Percentiles rank a stretch among this genome's conserved stretches.
Evolutionary conservation across 30 jellyfish, hydroid and myxozoan genomes (phyloP).

Genomic region (Clytia hemisphaerica): DNA sequence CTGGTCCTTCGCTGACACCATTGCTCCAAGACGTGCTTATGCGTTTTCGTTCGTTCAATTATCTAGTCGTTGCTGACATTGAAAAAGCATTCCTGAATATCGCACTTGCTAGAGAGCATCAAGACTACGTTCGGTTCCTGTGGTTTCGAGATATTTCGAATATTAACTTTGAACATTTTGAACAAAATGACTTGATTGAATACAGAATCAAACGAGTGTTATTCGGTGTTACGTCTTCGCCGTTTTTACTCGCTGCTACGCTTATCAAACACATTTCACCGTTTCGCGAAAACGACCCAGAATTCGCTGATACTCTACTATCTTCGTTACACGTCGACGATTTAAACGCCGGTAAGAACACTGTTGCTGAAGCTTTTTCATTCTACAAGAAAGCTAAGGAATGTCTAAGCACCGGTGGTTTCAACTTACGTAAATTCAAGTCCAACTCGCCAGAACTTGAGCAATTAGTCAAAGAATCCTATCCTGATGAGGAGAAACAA

Average conservation of each 20-base stretch:
- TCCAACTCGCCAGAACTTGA: conserved; percentile 33
- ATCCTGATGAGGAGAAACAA: not conserved
- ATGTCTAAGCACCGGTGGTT: conserved; percentile 33
- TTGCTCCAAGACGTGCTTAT: conserved; percentile 35
- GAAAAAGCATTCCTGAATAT: conserved; percentile 53
- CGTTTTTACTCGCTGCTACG: conserved; percentile 52
- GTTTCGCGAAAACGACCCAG: conserved; percentile 14
- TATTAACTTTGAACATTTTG: not conserved
- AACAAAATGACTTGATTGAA: not conserved
- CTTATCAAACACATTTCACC: conserved; percentile 27
- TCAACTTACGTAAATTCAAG: conserved; percentile 39
- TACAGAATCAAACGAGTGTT: conserved; percentile 50
- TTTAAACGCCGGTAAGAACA: conserved; percentile 16
- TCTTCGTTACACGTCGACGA: conserved; percentile 43
- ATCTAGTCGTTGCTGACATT: conserved; percentile 53
- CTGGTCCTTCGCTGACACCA: conserved; percentile 37
- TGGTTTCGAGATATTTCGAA: conserved; percentile 29
- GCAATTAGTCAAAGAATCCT: not conserved
- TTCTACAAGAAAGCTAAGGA: conserved; percentile 19
- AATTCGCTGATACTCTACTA: conserved; percentile 13
- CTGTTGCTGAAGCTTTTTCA: conserved; percentile 17
- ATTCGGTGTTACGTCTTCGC: conserved; percentile 48
- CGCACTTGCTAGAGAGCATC: conserved; percentile 20
- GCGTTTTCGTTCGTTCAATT: conserved; percentile 28
- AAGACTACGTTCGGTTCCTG: conserved; percentile 47